phyloP scores from a whole-genome alignment of 2,797 vertebrate genomes.

The Simalia tracyae region DNA sequence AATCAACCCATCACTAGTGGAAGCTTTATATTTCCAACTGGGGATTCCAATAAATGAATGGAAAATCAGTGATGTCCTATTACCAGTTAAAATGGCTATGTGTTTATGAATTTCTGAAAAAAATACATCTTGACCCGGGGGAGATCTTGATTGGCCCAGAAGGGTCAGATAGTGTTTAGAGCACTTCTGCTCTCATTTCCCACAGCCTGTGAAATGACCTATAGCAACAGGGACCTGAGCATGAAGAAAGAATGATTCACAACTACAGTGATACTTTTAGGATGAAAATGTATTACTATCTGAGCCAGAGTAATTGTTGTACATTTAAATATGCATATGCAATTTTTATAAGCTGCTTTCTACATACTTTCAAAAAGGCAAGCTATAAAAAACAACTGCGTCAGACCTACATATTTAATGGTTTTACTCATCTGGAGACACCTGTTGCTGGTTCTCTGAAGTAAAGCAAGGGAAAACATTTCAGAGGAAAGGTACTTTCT shows the following conservation, averaged over 20 bases:
- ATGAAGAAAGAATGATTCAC: not conserved
- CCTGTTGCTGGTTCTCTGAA: not conserved
- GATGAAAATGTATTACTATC: not conserved
- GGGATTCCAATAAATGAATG: not conserved
- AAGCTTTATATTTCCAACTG: not conserved
- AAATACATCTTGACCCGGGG: not conserved
- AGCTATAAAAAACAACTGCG: not conserved
- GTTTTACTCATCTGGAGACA: too few relatives aligned
- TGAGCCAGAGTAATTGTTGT: not conserved
- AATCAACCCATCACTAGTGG: not conserved
- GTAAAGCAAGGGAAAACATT: not conserved
- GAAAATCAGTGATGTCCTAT: not conserved
- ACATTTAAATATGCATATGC: not conserved
- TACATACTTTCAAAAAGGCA: not conserved
- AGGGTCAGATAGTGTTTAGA: not conserved
- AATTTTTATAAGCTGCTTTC: not conserved
- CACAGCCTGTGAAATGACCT: not conserved
- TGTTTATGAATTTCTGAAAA: not conserved
- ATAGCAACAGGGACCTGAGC: not conserved
- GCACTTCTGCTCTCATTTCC: not conserved
- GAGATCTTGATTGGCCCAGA: not conserved
- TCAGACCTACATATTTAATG: not conserved
- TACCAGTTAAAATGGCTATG: not conserved
- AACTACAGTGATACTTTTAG: not conserved
- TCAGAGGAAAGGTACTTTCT: not conserved